These are phyloP conservation scores for Alentia gelatinosa DNA, from an alignment of 2,888 invertebrate genomes.

Conservation along the genomic window DNA sequence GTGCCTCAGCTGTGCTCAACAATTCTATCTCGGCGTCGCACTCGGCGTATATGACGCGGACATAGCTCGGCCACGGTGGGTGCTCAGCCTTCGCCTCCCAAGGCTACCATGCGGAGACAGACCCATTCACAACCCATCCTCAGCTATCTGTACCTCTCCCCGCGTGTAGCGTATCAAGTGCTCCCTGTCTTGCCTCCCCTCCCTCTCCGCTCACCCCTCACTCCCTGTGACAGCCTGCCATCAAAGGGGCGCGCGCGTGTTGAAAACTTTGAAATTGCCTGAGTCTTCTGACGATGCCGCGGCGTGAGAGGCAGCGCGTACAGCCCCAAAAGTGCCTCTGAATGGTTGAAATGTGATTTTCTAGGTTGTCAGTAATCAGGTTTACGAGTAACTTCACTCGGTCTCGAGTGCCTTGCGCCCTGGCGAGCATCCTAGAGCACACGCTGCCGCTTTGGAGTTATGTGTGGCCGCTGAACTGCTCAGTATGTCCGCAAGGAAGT, in stretches of 20 bases:
- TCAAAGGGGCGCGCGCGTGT: constrained; percentile 44
- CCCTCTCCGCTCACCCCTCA: not conserved
- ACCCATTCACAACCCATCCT: not conserved
- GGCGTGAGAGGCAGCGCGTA: not conserved
- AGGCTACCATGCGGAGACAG: not conserved
- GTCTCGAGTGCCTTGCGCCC: not conserved
- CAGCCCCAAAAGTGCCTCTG: not conserved
- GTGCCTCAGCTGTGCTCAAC: not conserved
- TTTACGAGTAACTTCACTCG: constrained; percentile 8
- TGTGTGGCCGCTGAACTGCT: not conserved
- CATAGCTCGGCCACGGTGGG: not conserved
- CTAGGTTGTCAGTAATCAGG: constrained; percentile 48
- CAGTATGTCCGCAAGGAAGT: too few species aligned
- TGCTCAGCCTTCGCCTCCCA: not conserved
- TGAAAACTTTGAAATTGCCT: constrained; percentile 46
- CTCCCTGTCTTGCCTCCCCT: not conserved
- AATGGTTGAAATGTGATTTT: constrained; percentile 44
- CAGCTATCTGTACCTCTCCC: not conserved
- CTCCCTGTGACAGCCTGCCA: not conserved
- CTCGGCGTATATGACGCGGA: not conserved
- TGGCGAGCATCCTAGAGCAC: too few species aligned
- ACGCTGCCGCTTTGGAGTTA: not conserved
- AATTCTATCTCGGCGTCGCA: constrained; percentile 26
- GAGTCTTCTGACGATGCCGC: not conserved
- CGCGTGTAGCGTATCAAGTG: not conserved